Evolutionary conservation across 2,797 vertebrate genomes (phyloP).

Genomic region (Melopsittacus undulatus): DNA sequence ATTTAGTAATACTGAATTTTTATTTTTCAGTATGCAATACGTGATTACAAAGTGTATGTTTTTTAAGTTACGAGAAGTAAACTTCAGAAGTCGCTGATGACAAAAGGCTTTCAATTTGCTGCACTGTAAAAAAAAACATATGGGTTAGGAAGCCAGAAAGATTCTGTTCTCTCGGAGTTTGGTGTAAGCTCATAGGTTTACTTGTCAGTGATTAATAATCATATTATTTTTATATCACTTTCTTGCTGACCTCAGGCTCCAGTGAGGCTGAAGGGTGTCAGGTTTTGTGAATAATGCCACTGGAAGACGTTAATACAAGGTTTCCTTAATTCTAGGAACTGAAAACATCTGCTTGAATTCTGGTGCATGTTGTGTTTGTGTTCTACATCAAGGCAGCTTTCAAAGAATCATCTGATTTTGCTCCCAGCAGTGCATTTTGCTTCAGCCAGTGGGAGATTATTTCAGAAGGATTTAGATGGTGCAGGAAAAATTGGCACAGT

Average conservation of each 20-base stretch:
- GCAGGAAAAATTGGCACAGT: not conserved
- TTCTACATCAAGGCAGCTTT: not conserved
- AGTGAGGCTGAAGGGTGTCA: not conserved
- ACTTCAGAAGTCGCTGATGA: not conserved
- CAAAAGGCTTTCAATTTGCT: not conserved
- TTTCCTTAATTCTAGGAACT: conserved; percentile 25
- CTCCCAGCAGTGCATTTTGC: not conserved
- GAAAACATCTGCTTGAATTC: conserved; percentile 19
- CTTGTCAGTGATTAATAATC: not conserved
- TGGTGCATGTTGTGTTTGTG: not conserved
- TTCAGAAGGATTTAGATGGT: conserved; percentile 17
- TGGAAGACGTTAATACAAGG: not conserved
- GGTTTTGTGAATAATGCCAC: not conserved
- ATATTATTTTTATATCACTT: not conserved
- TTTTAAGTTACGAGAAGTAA: not conserved
- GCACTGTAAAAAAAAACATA: not conserved
- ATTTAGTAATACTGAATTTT: not conserved
- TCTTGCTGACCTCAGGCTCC: not conserved
- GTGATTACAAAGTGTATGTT: not conserved
- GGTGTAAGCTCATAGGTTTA: not conserved
- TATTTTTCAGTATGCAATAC: not conserved
- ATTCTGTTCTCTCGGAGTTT: not conserved
- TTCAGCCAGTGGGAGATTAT: not conserved
- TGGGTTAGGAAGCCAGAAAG: not conserved
- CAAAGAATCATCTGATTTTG: not conserved